These are phyloP conservation scores for Microcebus jonahi DNA, from an alignment of 2,113 vertebrate species.

Conservation along the genomic window DNA sequence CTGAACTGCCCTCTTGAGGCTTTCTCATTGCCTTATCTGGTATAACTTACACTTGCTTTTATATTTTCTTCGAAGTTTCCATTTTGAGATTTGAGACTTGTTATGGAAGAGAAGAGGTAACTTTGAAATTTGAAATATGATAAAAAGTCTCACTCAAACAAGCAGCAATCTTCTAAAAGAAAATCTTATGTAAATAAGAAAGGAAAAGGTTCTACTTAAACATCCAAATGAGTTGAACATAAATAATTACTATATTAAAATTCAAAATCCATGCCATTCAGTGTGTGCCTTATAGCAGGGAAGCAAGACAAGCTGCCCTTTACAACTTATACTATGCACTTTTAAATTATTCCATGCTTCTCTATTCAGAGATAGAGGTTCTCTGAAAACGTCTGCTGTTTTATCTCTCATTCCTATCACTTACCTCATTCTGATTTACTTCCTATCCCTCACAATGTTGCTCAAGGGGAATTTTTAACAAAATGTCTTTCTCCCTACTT, in stretches of 20 bases:
- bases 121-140: slow-evolving; percentile 31
- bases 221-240: not conserved
- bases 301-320: not conserved
- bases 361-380: not conserved
- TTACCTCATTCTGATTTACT: not conserved
- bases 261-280: not conserved
- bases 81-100: slow-evolving; percentile 44
- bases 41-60: not conserved
- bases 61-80: slow-evolving; percentile 47
- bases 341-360: not conserved
- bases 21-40: not conserved
- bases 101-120: not conserved
- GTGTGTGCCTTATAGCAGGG: not conserved
- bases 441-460: not conserved
- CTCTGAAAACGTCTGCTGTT: not conserved
- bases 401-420: not conserved
- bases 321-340: not conserved
- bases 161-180: not conserved
- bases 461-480: not conserved
- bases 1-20: not conserved
- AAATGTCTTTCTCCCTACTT: not conserved
- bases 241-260: not conserved
- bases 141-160: not conserved
- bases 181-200: not conserved
- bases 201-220: not conserved